Conservation (phyloP, 2,113 vertebrate species). For the Zosterops hypoxanthus region DNA sequence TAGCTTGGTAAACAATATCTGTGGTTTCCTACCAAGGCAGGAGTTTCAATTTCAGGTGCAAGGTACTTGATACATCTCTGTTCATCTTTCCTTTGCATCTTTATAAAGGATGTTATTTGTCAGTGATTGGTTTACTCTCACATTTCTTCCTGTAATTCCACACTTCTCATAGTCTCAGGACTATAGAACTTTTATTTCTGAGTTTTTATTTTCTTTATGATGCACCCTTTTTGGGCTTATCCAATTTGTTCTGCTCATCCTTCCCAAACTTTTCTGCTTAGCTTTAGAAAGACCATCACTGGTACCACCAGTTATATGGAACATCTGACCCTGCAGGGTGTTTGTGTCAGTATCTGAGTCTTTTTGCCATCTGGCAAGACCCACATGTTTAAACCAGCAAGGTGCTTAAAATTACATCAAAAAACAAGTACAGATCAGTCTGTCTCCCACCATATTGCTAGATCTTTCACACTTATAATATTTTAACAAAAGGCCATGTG, state of each 20-base stretch:
- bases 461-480: neutral
- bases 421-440: neutral
- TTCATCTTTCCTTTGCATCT: neutral
- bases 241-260: neutral
- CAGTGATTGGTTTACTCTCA: neutral
- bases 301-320: neutral
- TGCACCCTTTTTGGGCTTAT: neutral
- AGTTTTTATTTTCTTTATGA: neutral
- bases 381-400: neutral
- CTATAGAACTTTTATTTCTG: neutral
- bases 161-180: neutral
- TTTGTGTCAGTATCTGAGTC: neutral
- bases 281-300: neutral
- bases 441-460: neutral
- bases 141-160: neutral
- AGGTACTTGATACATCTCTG: neutral
- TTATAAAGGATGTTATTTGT: neutral
- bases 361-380: neutral
- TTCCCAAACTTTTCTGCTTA: neutral
- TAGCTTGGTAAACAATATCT: slow-evolving; percentile 29
- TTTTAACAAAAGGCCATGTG: neutral
- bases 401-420: neutral
- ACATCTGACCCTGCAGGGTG: neutral
- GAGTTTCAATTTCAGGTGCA: neutral
- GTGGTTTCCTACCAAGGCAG: slow-evolving; percentile 26